phyloP scores from a whole-genome alignment of 2,888 invertebrate genomes.

The Aspidiotus destructor region DNA sequence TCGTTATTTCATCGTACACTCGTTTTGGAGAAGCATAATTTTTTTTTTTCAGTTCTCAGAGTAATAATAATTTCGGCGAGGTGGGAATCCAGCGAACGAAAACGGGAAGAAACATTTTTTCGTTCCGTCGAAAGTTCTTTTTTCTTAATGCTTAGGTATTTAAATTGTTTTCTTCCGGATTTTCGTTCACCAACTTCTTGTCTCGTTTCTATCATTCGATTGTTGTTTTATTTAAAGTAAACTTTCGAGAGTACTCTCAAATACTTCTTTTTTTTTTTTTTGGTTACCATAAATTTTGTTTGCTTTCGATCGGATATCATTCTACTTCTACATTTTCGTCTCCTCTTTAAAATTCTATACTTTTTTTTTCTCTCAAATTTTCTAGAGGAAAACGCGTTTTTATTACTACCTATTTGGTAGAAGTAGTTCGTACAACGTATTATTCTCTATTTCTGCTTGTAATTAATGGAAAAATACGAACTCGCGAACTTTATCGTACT shows the following conservation, averaged over 20 bases:
- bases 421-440: too few relatives aligned
- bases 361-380: too few relatives aligned
- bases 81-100: too few relatives aligned
- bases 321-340: neutral
- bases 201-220: too few relatives aligned
- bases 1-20: constrained; percentile 5
- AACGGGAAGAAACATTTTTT: neutral
- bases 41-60: constrained; percentile 13
- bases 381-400: too few relatives aligned
- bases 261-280: constrained; percentile 8
- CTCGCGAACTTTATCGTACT: constrained; percentile 13
- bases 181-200: too few relatives aligned
- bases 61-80: neutral
- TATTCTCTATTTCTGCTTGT: constrained; percentile 26
- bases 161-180: too few relatives aligned
- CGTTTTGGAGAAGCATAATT: too few relatives aligned
- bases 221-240: too few relatives aligned
- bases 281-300: constrained; percentile 17
- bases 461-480: constrained; percentile 16
- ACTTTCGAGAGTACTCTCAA: too few relatives aligned
- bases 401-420: too few relatives aligned
- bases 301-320: constrained; percentile 12
- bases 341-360: too few relatives aligned
- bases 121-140: constrained; percentile 9
- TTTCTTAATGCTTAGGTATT: neutral